Evolutionary conservation across 2,888 invertebrate genomes (phyloP).

Genomic region (Drosophila rubida): DNA sequence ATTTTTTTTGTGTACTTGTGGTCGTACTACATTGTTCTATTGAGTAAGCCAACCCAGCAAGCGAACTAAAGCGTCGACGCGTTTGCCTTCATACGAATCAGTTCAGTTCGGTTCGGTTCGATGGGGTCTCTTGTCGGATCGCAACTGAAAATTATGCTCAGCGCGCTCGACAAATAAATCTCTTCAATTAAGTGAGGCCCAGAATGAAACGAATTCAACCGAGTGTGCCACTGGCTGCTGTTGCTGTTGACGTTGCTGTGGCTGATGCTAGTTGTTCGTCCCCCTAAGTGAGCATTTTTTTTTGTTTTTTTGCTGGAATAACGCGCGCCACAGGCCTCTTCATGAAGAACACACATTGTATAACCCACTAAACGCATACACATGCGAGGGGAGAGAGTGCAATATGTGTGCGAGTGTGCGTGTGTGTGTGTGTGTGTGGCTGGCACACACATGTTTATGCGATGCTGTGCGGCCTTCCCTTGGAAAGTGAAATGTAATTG

Average conservation of each 20-base stretch:
- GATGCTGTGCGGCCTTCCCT: constrained; percentile 65
- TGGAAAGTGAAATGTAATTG: constrained; percentile 78
- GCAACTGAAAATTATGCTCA: constrained; percentile 61
- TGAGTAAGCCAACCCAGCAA: neutral
- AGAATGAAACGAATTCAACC: constrained; percentile 57
- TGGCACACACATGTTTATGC: constrained; percentile 41
- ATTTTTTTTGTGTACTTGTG: neutral
- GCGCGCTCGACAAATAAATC: constrained; percentile 59
- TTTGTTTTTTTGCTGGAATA: constrained; percentile 55
- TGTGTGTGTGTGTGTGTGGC: neutral
- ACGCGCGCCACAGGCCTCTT: constrained; percentile 43
- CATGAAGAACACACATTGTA: constrained; percentile 68
- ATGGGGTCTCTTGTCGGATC: constrained; percentile 54
- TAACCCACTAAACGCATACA: constrained; percentile 33
- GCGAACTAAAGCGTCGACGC: constrained; percentile 14
- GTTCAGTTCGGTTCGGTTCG: constrained; percentile 22
- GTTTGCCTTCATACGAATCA: neutral
- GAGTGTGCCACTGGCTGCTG: constrained; percentile 27
- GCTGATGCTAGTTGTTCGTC: constrained; percentile 10
- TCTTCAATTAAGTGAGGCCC: constrained; percentile 74
- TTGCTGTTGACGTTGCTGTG: neutral
- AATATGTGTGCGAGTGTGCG: neutral
- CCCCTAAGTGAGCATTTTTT: constrained; percentile 33
- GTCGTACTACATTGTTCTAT: neutral
- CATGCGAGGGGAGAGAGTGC: constrained; percentile 15